phyloP scores from a whole-genome alignment of 1,140 invertebrate species.

The Bombus haemorrhoidalis region DNA sequence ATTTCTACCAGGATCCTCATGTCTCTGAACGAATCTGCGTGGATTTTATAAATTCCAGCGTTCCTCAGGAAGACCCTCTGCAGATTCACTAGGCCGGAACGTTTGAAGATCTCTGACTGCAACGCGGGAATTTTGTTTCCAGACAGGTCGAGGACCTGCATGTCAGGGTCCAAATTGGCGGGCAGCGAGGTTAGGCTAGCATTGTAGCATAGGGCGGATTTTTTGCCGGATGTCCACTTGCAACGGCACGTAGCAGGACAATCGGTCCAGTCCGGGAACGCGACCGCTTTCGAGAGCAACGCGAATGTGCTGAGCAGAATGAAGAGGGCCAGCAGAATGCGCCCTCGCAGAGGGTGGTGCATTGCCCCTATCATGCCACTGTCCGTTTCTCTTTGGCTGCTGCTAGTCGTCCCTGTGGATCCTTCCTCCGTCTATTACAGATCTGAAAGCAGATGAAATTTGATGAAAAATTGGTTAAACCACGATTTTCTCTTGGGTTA shows the following conservation, averaged over 20 bases:
- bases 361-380: conserved; percentile 75
- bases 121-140: conserved; percentile 90
- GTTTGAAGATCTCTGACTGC: conserved; percentile 91
- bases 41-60: conserved; percentile 88
- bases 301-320: conserved; percentile 72
- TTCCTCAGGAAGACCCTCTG: conserved; percentile 91
- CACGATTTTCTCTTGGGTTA: not conserved
- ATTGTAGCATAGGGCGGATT: conserved; percentile 91
- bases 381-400: conserved; percentile 52
- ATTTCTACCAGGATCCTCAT: conserved; percentile 94
- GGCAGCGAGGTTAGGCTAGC: conserved; percentile 90
- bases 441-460: not conserved
- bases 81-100: conserved; percentile 90
- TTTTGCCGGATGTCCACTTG: conserved; percentile 95
- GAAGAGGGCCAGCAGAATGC: conserved; percentile 74
- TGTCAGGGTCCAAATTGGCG: conserved; percentile 88
- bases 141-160: conserved; percentile 93
- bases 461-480: not conserved
- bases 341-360: conserved; percentile 77
- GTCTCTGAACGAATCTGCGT: conserved; percentile 92
- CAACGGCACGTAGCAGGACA: conserved; percentile 92
- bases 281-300: conserved; percentile 78
- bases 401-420: conserved; percentile 9
- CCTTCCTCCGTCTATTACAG: conserved; percentile 2
- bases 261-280: conserved; percentile 90